Percentiles rank a stretch among this genome's conserved stretches.
These are phyloP conservation scores for Naja naja DNA, from an alignment of 2,113 vertebrate species.

Conservation along the genomic window DNA sequence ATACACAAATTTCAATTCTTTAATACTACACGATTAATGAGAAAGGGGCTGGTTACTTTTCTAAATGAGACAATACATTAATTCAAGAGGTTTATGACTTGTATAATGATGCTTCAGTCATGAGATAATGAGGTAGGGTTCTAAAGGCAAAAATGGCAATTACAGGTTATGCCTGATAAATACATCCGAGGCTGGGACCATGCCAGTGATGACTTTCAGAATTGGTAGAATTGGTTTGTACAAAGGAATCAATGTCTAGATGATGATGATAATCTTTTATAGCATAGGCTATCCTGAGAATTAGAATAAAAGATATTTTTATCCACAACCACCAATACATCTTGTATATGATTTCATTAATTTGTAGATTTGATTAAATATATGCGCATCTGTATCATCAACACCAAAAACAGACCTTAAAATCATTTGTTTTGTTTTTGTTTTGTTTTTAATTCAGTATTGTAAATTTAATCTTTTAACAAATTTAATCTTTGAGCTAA, in stretches of 20 bases:
- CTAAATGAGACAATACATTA: background rate
- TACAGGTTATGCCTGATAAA: background rate
- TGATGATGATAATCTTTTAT: background rate
- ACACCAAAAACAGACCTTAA: background rate
- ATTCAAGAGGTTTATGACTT: background rate
- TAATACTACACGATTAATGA: background rate
- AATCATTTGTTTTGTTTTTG: background rate
- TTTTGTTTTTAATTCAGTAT: background rate
- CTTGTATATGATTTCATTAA: background rate
- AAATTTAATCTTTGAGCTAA: no score
- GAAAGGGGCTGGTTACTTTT: background rate
- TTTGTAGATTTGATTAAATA: background rate
- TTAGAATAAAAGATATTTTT: background rate
- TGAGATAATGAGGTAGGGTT: conserved; percentile 9
- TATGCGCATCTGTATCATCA: background rate
- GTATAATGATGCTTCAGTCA: background rate
- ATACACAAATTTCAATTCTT: background rate
- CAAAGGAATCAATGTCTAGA: background rate
- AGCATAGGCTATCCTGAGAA: background rate
- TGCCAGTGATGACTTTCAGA: background rate
- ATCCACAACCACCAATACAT: background rate
- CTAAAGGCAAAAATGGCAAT: conserved; percentile 7
- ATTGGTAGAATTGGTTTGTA: background rate
- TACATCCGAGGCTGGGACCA: background rate
- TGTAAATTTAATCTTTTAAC: background rate